Conservation (phyloP, 1,140 invertebrate genomes). For the Drosophila repletoides region DNA sequence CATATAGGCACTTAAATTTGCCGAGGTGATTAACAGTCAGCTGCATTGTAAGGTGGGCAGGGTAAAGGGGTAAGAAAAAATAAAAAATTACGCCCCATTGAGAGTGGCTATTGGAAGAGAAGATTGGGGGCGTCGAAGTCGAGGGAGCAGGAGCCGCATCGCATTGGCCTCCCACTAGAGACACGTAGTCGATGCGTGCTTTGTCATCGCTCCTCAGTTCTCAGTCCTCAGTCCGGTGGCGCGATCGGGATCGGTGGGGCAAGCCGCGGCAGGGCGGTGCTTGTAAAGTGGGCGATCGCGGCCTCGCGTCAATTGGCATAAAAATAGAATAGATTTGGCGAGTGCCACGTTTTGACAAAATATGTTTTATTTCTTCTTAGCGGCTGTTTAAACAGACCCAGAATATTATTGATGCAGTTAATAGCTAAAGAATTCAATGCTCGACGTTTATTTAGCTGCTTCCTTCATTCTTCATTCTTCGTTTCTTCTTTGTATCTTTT, state of each 20-base stretch:
- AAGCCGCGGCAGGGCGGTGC: neutral
- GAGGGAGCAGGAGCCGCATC: neutral
- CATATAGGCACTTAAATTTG: constrained; percentile 4
- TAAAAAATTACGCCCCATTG: too few species aligned
- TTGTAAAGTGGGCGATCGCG: constrained; percentile 57
- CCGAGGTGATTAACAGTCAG: constrained; percentile 15
- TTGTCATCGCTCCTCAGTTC: constrained; percentile 14
- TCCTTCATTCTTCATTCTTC: too few species aligned
- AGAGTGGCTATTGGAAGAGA: too few species aligned
- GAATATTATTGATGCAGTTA: neutral
- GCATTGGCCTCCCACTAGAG: constrained; percentile 18
- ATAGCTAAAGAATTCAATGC: neutral
- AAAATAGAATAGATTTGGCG: constrained; percentile 68
- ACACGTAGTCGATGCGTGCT: constrained; percentile 29
- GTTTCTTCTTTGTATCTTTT: too few species aligned
- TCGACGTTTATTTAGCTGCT: neutral
- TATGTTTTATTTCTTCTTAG: constrained; percentile 11
- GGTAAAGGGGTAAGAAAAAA: too few species aligned
- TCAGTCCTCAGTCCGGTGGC: too few species aligned
- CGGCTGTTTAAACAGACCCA: neutral
- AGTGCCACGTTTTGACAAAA: constrained; percentile 27
- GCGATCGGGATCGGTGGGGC: constrained; percentile 5
- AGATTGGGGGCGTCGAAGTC: too few species aligned
- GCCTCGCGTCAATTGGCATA: constrained; percentile 66
- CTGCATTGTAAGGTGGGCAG: neutral